phyloP scores from a whole-genome alignment of 2,888 invertebrate genomes.

The Chaitophorus viminalis region DNA sequence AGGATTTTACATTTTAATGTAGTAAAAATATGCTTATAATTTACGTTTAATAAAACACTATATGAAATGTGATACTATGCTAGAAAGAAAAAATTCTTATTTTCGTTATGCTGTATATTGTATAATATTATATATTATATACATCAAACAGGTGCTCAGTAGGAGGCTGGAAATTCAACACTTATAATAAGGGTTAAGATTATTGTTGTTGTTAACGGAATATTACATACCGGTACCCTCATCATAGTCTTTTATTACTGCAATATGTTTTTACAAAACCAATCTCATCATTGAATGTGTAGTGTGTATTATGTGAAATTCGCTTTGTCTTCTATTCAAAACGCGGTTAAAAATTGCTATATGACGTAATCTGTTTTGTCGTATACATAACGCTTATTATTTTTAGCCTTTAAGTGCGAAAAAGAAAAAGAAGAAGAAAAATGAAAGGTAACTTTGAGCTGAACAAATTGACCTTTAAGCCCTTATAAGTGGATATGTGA shows the following conservation, averaged over 20 bases:
- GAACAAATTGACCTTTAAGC: neutral
- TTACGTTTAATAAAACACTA: neutral
- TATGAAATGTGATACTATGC: neutral
- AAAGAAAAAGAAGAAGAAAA: neutral
- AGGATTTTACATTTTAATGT: neutral
- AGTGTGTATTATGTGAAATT: neutral
- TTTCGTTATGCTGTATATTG: neutral
- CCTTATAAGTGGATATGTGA: neutral
- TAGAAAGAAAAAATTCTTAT: neutral
- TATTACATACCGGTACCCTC: constrained; percentile 46
- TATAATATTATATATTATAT: no score
- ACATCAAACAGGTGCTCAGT: constrained; percentile 41
- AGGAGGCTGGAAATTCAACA: constrained; percentile 47
- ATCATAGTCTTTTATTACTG: constrained; percentile 31
- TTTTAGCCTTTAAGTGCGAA: neutral
- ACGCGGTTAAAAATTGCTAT: neutral
- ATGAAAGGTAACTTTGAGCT: neutral
- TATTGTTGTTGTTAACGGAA: constrained; percentile 19
- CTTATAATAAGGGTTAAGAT: constrained; percentile 39
- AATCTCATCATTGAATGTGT: constrained; percentile 1
- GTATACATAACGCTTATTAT: neutral
- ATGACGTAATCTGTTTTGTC: neutral
- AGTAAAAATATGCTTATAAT: neutral
- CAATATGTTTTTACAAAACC: constrained; percentile 17
- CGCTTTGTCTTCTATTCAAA: neutral